Percentiles rank a stretch among this genome's conserved stretches.
Evolutionary conservation across 2,113 vertebrate species (phyloP).

Genomic region (Micronycteris hirsuta): DNA sequence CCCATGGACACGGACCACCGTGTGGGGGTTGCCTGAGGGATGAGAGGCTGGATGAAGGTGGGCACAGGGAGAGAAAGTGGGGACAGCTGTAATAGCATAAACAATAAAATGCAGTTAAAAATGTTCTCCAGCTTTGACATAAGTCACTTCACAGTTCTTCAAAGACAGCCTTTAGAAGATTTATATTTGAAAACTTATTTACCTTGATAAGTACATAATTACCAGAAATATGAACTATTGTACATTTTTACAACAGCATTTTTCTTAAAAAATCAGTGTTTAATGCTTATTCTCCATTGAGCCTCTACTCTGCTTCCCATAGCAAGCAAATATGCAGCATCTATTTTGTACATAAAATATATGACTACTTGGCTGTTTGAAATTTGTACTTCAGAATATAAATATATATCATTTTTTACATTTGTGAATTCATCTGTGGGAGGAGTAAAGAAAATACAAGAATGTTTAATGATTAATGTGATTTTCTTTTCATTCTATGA

Average conservation of each 20-base stretch:
- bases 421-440: conserved; percentile 47
- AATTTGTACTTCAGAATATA: conserved; percentile 51
- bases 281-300: conserved; percentile 53
- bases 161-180: conserved; percentile 74
- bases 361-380: conserved; percentile 36
- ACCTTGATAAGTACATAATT: conserved; percentile 68
- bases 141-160: conserved; percentile 73
- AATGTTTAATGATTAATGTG: conserved; percentile 52
- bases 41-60: no score
- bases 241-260: conserved; percentile 71
- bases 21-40: no score
- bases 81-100: no score
- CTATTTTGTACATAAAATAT: conserved; percentile 24
- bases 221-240: conserved; percentile 74
- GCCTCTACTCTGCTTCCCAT: background rate
- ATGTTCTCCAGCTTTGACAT: conserved; percentile 53
- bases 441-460: conserved; percentile 50
- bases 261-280: conserved; percentile 49
- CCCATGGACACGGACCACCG: no score
- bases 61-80: no score
- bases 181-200: conserved; percentile 71
- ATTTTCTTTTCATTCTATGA: conserved; percentile 59
- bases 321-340: conserved; percentile 40
- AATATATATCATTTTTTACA: conserved; percentile 46
- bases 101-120: no score